Base-by-base conservation (phyloP, 1,140 invertebrate genomes). In the Orchesella cincta region DNA sequence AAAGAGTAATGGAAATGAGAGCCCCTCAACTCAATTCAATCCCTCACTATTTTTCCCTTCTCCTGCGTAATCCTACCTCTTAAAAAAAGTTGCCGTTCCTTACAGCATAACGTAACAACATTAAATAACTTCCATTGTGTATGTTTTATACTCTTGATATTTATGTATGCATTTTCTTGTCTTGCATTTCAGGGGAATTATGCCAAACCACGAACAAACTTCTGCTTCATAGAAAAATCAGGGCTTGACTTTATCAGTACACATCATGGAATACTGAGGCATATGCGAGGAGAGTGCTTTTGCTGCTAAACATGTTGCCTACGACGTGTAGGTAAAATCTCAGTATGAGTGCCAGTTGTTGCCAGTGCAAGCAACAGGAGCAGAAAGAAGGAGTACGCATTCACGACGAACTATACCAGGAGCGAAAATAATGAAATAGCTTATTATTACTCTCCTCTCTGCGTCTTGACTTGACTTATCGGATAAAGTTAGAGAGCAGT, bases 171-270 rank as follows among this genome's bases (percentile, higher is more conserved):
- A 46, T 46, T 46, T 46, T 46, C 20, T 12, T 46, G 39, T 20
- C 8, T 46, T 12, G 20, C 8, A 46, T 46, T 46, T 46, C 39
- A 67, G 62, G 62, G 62, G 62, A 67, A 67, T 67, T 67, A 67
- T 67, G 62, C 62, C 31, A 67, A 67, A 67, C 62, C 31, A 67
- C 31, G 62, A 33, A 67, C 62, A 12, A 57, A 67, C 8, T 14
- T 67, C 62, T 67, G 31, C 62, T 67, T n/a, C 62, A 23, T 29
- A 33, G 62, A 67, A 67, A 67, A 67, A 67, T 67, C 62, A 67
- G 62, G 62, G 62, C 62, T 67, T 67, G 62, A 67, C 62, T 67
- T 67, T 67, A 67, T 67, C 62, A 67, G 62, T 33, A 31, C 62
- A 67, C 62, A 31, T 36, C 71, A 26, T n/a, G n/a, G n/a, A n/a